Base-by-base conservation (phyloP, 2,797 vertebrate genomes). In the Cetoscarus ocellatus region DNA sequence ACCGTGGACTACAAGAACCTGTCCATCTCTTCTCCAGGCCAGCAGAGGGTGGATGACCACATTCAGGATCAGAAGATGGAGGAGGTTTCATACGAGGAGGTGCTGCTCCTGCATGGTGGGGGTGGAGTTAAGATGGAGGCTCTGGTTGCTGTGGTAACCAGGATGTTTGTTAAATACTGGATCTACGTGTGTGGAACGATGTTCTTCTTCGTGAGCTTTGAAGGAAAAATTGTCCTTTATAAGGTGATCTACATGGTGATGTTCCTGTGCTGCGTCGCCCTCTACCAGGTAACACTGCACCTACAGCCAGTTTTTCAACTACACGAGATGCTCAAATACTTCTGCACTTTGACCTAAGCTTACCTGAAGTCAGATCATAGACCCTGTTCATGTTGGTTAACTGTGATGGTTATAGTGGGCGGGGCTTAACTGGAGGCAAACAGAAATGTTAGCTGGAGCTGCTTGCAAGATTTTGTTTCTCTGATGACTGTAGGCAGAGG, bases 221-320 rank as follows among this genome's bases (percentile, higher is more conserved):
- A 99, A 85, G 97, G 97, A 38, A 96, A 94, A 85, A 98, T 97
- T 3, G 97, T 98, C 72, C 96, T 98, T 87, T 99, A 99, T 92
- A 99, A 99, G 91, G 98, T 99, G 83, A 97, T 99, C 92, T 99
- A 98, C 86, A 99, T 99, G 97, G 96, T 98, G 84, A 93, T 99
- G 76, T 97, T 98, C 78, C 96, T 99, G 35, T 97, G 96, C 92
- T 99, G 97, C 38, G 96, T 97, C 49, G 97, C 96, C 10, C 92
- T 98, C 15, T 98, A 98, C 90, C 97, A 99, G 97, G 97, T 98
- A 85, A 27, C 13, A 70, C 48, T 39, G 3, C 53, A 34, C 35
- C 19, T 45, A n/a, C 44, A 11, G 6, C 44, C 6, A 6, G 44
- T n/a, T n/a, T n/a, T n/a, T n/a, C n/a, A 5, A 6, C 44, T 45